These are phyloP conservation scores for Rutpela maculata DNA, from an alignment of 2,888 invertebrate species.

Conservation along the genomic window DNA sequence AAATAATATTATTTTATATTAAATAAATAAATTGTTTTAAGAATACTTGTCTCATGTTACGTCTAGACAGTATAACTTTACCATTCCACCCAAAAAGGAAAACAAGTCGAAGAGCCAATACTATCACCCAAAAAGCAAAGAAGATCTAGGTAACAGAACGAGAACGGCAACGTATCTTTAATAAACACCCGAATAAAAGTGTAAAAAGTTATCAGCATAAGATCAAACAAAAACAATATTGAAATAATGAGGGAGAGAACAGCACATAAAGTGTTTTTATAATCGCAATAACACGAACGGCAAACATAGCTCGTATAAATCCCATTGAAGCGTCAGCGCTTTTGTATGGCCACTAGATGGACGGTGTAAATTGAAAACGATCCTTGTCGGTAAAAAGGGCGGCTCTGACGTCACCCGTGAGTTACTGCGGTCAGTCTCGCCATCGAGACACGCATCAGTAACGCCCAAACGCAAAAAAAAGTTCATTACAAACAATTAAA, in stretches of 20 bases:
- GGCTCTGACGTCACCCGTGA: slow-evolving; percentile 64
- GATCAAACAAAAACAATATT: slow-evolving; percentile 57
- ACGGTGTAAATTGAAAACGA: slow-evolving; percentile 65
- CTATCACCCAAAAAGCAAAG: slow-evolving; percentile 25
- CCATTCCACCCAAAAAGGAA: not conserved
- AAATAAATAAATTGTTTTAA: slow-evolving; percentile 25
- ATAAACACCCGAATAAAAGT: slow-evolving; percentile 48
- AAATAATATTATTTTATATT: slow-evolving; percentile 20
- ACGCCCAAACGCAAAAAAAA: slow-evolving; percentile 57
- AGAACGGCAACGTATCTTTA: slow-evolving; percentile 24
- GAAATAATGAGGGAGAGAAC: slow-evolving; percentile 60
- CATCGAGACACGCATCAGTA: slow-evolving; percentile 59
- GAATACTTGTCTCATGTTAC: slow-evolving; percentile 26
- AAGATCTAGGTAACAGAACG: slow-evolving; percentile 1
- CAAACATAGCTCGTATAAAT: slow-evolving; percentile 61
- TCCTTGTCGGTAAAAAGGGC: slow-evolving; percentile 65
- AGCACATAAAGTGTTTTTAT: slow-evolving; percentile 61
- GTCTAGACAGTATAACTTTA: slow-evolving; percentile 38
- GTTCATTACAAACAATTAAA: slow-evolving; percentile 60
- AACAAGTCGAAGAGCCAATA: slow-evolving; percentile 22
- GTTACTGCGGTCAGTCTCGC: slow-evolving; percentile 63
- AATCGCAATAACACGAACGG: slow-evolving; percentile 63
- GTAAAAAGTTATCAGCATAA: slow-evolving; percentile 47
- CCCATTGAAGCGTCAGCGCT: slow-evolving; percentile 64
- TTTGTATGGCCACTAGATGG: slow-evolving; percentile 61